These are phyloP conservation scores for Megaceryle alcyon DNA, from an alignment of 2,797 vertebrate species.

Conservation along the genomic window DNA sequence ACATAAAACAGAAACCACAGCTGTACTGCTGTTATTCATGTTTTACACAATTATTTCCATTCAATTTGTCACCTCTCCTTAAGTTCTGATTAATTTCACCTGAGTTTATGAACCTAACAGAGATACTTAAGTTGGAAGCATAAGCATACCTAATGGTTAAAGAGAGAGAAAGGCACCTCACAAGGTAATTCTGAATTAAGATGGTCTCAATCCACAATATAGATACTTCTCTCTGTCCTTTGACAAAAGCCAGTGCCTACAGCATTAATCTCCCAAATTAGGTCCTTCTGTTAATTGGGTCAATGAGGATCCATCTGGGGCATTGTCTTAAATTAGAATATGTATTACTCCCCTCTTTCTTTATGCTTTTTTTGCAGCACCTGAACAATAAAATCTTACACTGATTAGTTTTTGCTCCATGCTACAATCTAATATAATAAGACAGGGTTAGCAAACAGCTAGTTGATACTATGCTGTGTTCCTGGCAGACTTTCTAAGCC, in stretches of 20 bases:
- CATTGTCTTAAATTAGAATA: constrained; percentile 31
- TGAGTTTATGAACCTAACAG: background rate
- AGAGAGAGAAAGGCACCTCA: background rate
- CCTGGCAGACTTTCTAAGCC: constrained; percentile 20
- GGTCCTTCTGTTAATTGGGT: constrained; percentile 47
- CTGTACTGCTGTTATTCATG: background rate
- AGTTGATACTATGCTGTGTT: background rate
- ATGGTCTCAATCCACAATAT: background rate
- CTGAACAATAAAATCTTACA: background rate
- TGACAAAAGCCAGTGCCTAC: background rate
- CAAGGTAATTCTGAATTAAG: background rate
- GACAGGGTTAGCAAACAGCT: background rate
- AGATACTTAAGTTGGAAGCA: background rate
- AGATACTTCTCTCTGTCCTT: background rate
- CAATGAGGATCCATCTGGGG: background rate
- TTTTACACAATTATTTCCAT: background rate
- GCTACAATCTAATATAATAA: background rate
- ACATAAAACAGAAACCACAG: background rate
- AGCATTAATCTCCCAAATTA: constrained; percentile 7
- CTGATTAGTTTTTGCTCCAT: background rate
- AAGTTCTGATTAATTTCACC: background rate
- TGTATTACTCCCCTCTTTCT: background rate
- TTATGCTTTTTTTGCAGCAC: background rate
- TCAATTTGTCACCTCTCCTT: background rate
- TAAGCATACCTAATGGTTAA: background rate